Evolutionary conservation across 2,113 vertebrate species (phyloP).

Genomic region (human (Homo sapiens)): GRCh38 chr16:65415001-65415500

Average conservation of each 20-base stretch:
- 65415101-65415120: background rate
- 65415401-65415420: background rate
- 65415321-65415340: background rate
- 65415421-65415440: background rate
- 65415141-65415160: background rate
- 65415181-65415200: background rate
- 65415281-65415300: background rate
- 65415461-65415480: background rate
- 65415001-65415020: slow-evolving; percentile 75
- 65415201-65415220: background rate
- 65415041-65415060: slow-evolving; percentile 61
- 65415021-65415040: slow-evolving; percentile 71
- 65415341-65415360: background rate
- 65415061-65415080: slow-evolving; percentile 32
- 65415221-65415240: background rate
- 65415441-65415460: background rate
- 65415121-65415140: background rate
- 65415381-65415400: background rate
- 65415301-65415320: background rate
- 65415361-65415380: background rate
- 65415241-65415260: background rate
- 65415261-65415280: background rate
- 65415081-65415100: background rate
- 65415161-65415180: background rate
- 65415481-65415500: background rate